phyloP scores from a whole-genome alignment of 2,113 vertebrate species.

The Mobula birostris region DNA sequence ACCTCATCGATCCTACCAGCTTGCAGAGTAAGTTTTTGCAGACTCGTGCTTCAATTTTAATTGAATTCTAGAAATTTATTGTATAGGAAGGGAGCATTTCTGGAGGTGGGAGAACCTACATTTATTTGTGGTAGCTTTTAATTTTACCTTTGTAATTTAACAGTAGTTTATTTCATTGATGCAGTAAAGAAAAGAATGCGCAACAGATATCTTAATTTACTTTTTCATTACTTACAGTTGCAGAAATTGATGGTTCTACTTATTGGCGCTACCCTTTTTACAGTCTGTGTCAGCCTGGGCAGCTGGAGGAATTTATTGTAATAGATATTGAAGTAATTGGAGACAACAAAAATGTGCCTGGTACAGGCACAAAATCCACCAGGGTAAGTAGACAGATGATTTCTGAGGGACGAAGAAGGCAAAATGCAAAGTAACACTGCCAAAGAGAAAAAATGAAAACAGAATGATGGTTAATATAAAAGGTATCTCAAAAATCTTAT shows the following conservation, averaged over 20 bases:
- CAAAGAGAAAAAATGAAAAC: too few relatives aligned
- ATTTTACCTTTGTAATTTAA: background rate
- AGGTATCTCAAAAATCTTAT: too few relatives aligned
- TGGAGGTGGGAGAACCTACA: too few relatives aligned
- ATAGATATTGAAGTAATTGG: slow-evolving; percentile 74
- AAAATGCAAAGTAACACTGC: background rate
- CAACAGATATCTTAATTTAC: slow-evolving; percentile 1
- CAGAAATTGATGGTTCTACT: slow-evolving; percentile 81
- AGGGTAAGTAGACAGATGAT: slow-evolving; percentile 60
- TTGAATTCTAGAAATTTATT: too few relatives aligned
- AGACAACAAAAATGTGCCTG: slow-evolving; percentile 68
- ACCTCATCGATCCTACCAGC: slow-evolving; percentile 85
- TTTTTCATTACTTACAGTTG: slow-evolving; percentile 61
- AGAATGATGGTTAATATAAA: too few relatives aligned
- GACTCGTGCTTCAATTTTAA: background rate
- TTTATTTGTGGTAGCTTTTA: background rate
- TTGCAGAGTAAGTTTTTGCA: slow-evolving; percentile 74
- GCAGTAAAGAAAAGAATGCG: background rate
- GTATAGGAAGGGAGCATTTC: too few relatives aligned
- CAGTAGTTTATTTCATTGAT: too few relatives aligned
- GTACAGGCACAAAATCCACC: slow-evolving; percentile 78
- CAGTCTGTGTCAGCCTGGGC: slow-evolving; percentile 77
- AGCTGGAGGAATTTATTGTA: slow-evolving; percentile 89
- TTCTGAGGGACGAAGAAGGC: background rate
- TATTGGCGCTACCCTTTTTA: slow-evolving; percentile 88